phyloP scores from a whole-genome alignment of 2,797 vertebrate species.

The Dendrocincla tyrannina region DNA sequence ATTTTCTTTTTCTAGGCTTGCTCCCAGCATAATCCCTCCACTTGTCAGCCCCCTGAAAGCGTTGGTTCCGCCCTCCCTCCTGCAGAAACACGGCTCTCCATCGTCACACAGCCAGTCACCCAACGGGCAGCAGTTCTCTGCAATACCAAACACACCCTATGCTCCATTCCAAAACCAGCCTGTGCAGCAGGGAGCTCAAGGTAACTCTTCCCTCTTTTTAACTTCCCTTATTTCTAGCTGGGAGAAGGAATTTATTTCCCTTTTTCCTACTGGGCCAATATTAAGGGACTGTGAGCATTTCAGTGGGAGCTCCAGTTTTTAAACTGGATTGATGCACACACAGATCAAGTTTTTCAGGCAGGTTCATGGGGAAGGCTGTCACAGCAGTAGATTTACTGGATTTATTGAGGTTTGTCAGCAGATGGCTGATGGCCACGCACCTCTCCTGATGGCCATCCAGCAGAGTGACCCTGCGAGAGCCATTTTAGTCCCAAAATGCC shows the following conservation, averaged over 20 bases:
- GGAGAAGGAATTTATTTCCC: neutral
- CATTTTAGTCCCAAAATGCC: neutral
- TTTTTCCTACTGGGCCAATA: neutral
- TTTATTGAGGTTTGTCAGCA: neutral
- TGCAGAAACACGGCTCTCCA: slow-evolving; percentile 83
- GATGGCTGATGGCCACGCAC: neutral
- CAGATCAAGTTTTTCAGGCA: neutral
- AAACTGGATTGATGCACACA: neutral
- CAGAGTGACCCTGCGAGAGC: neutral
- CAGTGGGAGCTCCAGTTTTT: neutral
- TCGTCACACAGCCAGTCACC: slow-evolving; percentile 74
- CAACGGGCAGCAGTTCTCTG: slow-evolving; percentile 77
- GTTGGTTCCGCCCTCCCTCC: slow-evolving; percentile 78
- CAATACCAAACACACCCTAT: slow-evolving; percentile 84
- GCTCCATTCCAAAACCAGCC: slow-evolving; percentile 85
- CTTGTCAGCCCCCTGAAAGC: slow-evolving; percentile 85
- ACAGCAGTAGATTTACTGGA: neutral
- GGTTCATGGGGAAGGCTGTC: neutral
- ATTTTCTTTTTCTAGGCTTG: slow-evolving; percentile 79
- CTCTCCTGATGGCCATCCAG: neutral
- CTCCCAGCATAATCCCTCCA: slow-evolving; percentile 82
- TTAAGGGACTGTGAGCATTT: neutral
- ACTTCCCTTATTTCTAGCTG: neutral
- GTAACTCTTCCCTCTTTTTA: slow-evolving; percentile 39
- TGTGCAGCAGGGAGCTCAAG: slow-evolving; percentile 80